phyloP scores from a whole-genome alignment of 2,113 vertebrate genomes.

The Haliaeetus leucogaster region DNA sequence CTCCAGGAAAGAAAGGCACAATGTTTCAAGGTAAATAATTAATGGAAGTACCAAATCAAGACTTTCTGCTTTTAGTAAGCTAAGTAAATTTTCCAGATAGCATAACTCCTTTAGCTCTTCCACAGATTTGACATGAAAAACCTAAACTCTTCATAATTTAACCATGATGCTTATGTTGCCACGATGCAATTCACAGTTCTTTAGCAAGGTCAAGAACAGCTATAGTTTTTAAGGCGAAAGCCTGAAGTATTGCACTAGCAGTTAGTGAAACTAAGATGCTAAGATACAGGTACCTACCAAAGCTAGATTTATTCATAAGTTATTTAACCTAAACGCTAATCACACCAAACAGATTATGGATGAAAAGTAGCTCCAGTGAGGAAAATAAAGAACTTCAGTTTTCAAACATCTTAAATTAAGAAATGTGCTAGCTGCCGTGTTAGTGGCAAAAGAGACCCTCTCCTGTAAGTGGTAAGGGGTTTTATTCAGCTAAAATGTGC shows the following conservation, averaged over 20 bases:
- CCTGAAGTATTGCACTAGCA: background rate
- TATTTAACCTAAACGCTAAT: conserved; percentile 12
- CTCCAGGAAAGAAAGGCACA: background rate
- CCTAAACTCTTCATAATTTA: background rate
- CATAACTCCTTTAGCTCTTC: background rate
- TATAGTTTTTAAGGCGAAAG: background rate
- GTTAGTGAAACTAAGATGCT: background rate
- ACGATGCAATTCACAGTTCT: background rate
- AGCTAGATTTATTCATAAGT: background rate
- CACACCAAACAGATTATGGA: background rate
- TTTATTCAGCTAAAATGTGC: conserved; percentile 46
- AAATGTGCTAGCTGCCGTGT: background rate
- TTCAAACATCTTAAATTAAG: conserved; percentile 28
- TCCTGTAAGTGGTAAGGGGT: background rate
- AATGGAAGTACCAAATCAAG: background rate
- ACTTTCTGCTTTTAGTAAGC: background rate
- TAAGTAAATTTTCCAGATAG: background rate
- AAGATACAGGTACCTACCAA: background rate
- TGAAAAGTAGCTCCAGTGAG: background rate
- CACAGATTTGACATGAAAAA: background rate
- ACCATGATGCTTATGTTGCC: background rate
- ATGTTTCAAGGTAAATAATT: background rate
- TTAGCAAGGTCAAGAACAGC: background rate
- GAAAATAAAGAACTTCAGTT: conserved; percentile 16
- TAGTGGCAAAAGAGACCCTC: background rate